Percentiles rank a stretch among this genome's conserved stretches.
Evolutionary conservation across 2,888 invertebrate species (phyloP).

Genomic region (Galerucella calmariensis): DNA sequence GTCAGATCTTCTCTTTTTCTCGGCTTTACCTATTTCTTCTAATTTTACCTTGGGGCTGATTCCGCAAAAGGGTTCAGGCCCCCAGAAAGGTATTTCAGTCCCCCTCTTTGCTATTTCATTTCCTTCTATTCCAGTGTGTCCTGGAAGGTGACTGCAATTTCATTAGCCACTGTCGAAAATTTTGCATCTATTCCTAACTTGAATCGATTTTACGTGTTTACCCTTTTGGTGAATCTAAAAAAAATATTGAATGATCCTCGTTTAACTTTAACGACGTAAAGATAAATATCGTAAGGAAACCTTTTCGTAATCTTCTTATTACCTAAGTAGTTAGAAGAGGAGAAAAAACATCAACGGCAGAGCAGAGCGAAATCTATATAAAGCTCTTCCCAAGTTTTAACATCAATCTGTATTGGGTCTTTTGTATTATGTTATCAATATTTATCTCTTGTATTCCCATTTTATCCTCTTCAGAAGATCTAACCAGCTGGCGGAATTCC

Average conservation of each 20-base stretch:
- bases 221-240: background rate
- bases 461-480: slow-evolving; percentile 22
- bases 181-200: too few species aligned
- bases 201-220: background rate
- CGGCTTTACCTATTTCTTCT: too few species aligned
- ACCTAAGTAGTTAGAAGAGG: slow-evolving; percentile 49
- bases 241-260: slow-evolving; percentile 8
- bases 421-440: slow-evolving; percentile 54
- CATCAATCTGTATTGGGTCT: slow-evolving; percentile 48
- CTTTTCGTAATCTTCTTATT: slow-evolving; percentile 49
- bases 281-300: slow-evolving; percentile 31
- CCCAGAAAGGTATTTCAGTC: too few species aligned
- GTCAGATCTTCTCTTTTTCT: too few species aligned
- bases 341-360: slow-evolving; percentile 49
- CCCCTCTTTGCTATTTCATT: too few species aligned
- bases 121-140: too few species aligned
- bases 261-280: slow-evolving; percentile 28
- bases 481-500: slow-evolving; percentile 54
- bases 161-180: too few species aligned
- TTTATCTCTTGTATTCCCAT: slow-evolving; percentile 49
- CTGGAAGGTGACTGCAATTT: too few species aligned
- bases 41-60: too few species aligned
- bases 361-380: slow-evolving; percentile 48
- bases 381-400: slow-evolving; percentile 40
- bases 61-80: too few species aligned